Percentiles rank a stretch among this genome's conserved stretches.
phyloP scores from a whole-genome alignment of 2,113 vertebrate genomes.

The Connochaetes taurinus region DNA sequence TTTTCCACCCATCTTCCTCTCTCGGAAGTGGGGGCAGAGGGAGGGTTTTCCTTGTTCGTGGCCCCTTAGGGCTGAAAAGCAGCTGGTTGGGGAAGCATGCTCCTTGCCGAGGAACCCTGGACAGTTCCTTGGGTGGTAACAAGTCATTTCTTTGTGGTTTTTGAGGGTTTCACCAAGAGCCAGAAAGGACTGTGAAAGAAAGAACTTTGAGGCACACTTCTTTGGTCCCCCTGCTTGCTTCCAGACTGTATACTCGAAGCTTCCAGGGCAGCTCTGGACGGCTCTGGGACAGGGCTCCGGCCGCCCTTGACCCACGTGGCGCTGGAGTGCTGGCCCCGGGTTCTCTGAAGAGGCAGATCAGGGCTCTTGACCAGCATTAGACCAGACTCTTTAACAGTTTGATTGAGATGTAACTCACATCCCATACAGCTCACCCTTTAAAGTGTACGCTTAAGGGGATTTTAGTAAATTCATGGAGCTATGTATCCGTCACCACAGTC shows the following conservation, averaged over 20 bases:
- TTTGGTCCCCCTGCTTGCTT: neutral
- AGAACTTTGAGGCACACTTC: neutral
- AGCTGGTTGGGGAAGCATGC: neutral
- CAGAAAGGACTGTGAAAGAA: neutral
- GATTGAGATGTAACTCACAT: neutral
- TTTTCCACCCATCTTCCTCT: neutral
- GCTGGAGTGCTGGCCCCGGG: neutral
- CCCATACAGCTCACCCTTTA: neutral
- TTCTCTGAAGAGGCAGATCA: neutral
- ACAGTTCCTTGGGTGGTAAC: neutral
- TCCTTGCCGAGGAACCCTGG: neutral
- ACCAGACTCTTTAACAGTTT: neutral
- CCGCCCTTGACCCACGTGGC: neutral
- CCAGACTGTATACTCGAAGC: neutral
- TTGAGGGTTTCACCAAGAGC: neutral
- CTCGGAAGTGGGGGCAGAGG: neutral
- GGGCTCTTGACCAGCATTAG: neutral
- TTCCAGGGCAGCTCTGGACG: neutral
- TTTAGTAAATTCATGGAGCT: neutral
- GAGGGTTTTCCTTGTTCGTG: neutral
- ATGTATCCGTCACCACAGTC: neutral
- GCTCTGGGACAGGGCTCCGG: neutral
- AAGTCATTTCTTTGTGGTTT: neutral
- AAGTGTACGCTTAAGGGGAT: neutral
- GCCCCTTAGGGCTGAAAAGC: neutral